These are phyloP conservation scores for Synchiropus splendidus DNA, from an alignment of 2,113 vertebrate species.

Conservation along the genomic window DNA sequence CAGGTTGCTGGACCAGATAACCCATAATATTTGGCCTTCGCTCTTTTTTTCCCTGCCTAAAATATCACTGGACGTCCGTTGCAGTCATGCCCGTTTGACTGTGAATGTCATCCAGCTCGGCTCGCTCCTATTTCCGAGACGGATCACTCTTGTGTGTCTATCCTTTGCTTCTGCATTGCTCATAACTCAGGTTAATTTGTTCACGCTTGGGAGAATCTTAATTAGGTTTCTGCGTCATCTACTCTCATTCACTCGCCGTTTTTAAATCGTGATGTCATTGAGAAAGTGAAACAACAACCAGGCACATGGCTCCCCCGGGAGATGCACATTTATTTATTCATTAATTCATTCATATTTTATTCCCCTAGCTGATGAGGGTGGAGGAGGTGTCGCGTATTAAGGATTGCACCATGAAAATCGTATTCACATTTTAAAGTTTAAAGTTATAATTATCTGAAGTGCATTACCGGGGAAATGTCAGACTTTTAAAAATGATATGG, in stretches of 20 bases:
- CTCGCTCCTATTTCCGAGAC: conserved; percentile 31
- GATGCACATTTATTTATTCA: no score
- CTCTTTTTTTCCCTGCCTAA: conserved; percentile 21
- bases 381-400: no score
- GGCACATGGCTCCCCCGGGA: conserved; percentile 25
- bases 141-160: conserved; percentile 2
- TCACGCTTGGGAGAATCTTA: conserved; percentile 59
- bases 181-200: conserved; percentile 64
- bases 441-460: no score
- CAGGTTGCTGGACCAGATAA: conserved; percentile 21
- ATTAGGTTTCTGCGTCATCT: conserved; percentile 59
- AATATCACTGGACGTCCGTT: conserved; percentile 42
- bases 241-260: conserved; percentile 26
- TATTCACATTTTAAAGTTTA: no score
- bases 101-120: conserved; percentile 51
- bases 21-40: conserved; percentile 24
- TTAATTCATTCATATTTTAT: no score
- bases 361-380: no score
- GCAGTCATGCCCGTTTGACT: conserved; percentile 45
- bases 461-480: no score
- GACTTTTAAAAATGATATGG: no score
- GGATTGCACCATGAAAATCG: no score
- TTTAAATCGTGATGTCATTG: conserved; percentile 38
- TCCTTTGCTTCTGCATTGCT: conserved; percentile 26
- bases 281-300: conserved; percentile 37